A percentile compares a stretch with the other conserved stretches of the same genome.
These are phyloP conservation scores for Bombus ignitus DNA, from an alignment of 1,140 invertebrate species.

Conservation along the genomic window DNA sequence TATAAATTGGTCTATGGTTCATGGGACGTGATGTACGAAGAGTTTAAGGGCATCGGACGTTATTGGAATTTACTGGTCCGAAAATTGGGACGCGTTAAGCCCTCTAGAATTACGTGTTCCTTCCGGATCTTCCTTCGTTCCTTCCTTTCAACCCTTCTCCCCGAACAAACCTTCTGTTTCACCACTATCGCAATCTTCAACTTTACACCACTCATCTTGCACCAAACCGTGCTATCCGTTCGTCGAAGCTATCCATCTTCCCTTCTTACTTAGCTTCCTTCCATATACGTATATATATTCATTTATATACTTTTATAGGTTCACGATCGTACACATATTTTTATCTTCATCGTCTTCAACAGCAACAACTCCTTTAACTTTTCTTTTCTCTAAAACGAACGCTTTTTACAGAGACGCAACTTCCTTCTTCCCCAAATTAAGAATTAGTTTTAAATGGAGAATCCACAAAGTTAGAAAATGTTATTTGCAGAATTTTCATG, in stretches of 20 bases:
- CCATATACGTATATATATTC: not conserved
- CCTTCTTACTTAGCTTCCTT: not conserved
- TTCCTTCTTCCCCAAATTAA: too few species aligned
- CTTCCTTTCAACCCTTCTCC: slow-evolving; percentile 42
- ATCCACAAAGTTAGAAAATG: too few species aligned
- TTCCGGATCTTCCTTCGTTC: slow-evolving; percentile 51
- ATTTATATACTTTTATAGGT: not conserved
- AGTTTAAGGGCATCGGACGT: slow-evolving; percentile 73
- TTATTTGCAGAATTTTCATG: too few species aligned
- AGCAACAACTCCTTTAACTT: not conserved
- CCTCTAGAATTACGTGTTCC: slow-evolving; percentile 66
- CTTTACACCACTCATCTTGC: slow-evolving; percentile 51
- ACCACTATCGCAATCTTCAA: slow-evolving; percentile 36
- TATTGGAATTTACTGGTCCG: slow-evolving; percentile 79
- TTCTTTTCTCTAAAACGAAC: not conserved
- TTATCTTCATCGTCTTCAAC: not conserved
- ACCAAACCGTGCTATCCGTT: slow-evolving; percentile 17
- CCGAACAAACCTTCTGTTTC: slow-evolving; percentile 33
- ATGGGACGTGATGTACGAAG: slow-evolving; percentile 70
- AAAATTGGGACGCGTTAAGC: slow-evolving; percentile 76
- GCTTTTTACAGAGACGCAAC: too few species aligned
- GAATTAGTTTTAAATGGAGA: too few species aligned
- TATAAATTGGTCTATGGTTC: slow-evolving; percentile 71
- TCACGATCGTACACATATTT: not conserved
- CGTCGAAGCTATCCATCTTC: slow-evolving; percentile 45